Base-by-base conservation (phyloP, 2,888 invertebrate species). In the Piscicola geometra region DNA sequence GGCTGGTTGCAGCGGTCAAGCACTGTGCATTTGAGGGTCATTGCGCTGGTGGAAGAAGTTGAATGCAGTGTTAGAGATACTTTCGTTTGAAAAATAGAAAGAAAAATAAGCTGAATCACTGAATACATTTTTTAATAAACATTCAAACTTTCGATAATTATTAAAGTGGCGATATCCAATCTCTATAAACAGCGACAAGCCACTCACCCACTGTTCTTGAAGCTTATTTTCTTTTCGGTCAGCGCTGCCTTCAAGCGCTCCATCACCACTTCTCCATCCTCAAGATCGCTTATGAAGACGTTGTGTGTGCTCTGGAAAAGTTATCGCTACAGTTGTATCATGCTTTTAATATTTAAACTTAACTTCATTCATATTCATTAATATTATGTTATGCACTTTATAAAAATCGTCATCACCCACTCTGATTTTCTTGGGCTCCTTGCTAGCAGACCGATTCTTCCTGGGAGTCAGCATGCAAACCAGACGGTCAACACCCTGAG, bases 281-380 rank as follows among this genome's bases (percentile, higher is more conserved):
- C 87, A 78, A 88, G 89, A 56, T 88, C 88, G 1, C 91, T 91
- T 66, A 90, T 89, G 9, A 90, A 91, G 71, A 91, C 90, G 83
- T 91, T 91, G 82, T 90, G 90, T 80, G 90, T 85, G 76, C 89
- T 89, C 84, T 85, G 80, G 33, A 71, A 33, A 33, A 64, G 33
- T 52, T 52, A 25, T 25, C 25, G 25, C n/a, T 36, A 18, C 21
- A 70, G 25, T 47, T 68, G 50, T 47, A 47, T 47, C 12, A 47
- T 15, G 12, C 9, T 47, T 15, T 21, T 47, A 9, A 47, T 47
- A 47, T 47, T 47, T 47, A 15, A 47, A 47, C 9, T 47, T 47
- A n/a, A n/a, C n/a, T n/a, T n/a, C n/a, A n/a, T n/a, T 41, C 41
- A 41, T 15, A 9, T 41, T 41, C 41, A 41, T 9, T 41, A 41